Percentiles rank a stretch among this genome's conserved stretches.
Evolutionary conservation across 2,888 invertebrate genomes (phyloP).

Genomic region (Chrysotoxum bicinctum): DNA sequence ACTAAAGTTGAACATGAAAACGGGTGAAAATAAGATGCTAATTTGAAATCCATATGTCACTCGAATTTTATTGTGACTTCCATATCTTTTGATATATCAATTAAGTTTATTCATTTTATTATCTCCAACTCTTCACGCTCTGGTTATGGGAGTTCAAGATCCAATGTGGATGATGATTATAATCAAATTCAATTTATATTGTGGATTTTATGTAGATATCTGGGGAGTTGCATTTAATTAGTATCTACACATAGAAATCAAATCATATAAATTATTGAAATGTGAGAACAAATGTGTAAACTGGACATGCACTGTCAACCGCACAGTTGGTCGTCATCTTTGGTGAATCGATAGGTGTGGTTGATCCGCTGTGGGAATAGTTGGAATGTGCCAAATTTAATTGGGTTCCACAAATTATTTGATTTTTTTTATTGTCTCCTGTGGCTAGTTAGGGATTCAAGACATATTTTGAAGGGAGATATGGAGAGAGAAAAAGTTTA

Average conservation of each 20-base stretch:
- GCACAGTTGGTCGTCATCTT: neutral
- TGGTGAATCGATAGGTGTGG: slow-evolving; percentile 36
- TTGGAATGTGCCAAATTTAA: slow-evolving; percentile 66
- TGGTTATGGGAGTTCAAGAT: neutral
- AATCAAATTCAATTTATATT: slow-evolving; percentile 63
- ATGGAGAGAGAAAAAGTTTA: neutral
- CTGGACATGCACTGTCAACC: slow-evolving; percentile 52
- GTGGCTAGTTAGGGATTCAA: neutral
- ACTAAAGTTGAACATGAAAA: slow-evolving; percentile 1
- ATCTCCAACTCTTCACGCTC: neutral
- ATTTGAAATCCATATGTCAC: slow-evolving; percentile 73
- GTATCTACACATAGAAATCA: slow-evolving; percentile 65
- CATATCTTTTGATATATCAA: slow-evolving; percentile 72
- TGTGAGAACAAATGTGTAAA: slow-evolving; percentile 61
- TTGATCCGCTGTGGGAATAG: slow-evolving; percentile 47
- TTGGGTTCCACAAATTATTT: slow-evolving; percentile 63
- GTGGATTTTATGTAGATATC: slow-evolving; percentile 11
- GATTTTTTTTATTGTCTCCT: slow-evolving; percentile 49
- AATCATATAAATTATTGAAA: slow-evolving; percentile 63
- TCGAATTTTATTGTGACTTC: slow-evolving; percentile 66
- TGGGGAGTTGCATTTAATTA: slow-evolving; percentile 61
- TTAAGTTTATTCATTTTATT: slow-evolving; percentile 67
- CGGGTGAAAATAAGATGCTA: slow-evolving; percentile 51
- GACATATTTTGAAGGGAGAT: neutral
- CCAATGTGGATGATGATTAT: neutral